These are phyloP conservation scores for Lagodon rhomboides DNA, from an alignment of 2,797 vertebrate species.

Conservation along the genomic window DNA sequence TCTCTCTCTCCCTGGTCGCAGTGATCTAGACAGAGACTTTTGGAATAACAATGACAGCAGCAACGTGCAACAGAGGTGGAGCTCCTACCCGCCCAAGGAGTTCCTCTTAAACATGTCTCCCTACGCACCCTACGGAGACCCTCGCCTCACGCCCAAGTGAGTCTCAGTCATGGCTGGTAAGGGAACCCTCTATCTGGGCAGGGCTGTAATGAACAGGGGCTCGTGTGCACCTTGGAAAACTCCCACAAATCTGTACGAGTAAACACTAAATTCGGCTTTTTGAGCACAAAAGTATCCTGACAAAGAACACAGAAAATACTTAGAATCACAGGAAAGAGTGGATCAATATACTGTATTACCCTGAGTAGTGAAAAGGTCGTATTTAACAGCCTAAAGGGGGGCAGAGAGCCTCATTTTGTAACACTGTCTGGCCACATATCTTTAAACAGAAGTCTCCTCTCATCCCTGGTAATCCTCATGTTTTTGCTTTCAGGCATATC, in stretches of 20 bases:
- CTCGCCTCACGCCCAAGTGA: constrained; percentile 99
- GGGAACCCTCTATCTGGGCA: constrained; percentile 73
- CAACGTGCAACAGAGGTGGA: constrained; percentile 99
- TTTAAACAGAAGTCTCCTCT: constrained; percentile 63
- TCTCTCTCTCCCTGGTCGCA: constrained; percentile 83
- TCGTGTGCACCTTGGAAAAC: constrained; percentile 26
- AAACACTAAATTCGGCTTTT: constrained; percentile 10
- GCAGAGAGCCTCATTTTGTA: constrained; percentile 55
- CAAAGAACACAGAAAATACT: constrained; percentile 26
- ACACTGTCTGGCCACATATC: constrained; percentile 50
- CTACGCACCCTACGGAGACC: constrained; percentile 98
- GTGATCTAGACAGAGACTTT: constrained; percentile 99
- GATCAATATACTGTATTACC: constrained; percentile 41
- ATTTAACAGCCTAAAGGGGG: constrained; percentile 41
- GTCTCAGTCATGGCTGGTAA: constrained; percentile 89
- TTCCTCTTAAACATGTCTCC: constrained; percentile 99
- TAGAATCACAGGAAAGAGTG: constrained; percentile 23
- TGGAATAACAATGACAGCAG: constrained; percentile 99
- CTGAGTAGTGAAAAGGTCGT: constrained; percentile 51
- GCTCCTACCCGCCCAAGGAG: constrained; percentile 99
- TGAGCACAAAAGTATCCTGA: constrained; percentile 15
- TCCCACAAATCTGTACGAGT: neutral
- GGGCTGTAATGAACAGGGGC: constrained; percentile 78
- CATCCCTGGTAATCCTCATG: constrained; percentile 71
- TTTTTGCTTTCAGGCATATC: constrained; percentile 66